phyloP scores from a whole-genome alignment of 1,140 invertebrate genomes.

The Zaprionus camerounensis region DNA sequence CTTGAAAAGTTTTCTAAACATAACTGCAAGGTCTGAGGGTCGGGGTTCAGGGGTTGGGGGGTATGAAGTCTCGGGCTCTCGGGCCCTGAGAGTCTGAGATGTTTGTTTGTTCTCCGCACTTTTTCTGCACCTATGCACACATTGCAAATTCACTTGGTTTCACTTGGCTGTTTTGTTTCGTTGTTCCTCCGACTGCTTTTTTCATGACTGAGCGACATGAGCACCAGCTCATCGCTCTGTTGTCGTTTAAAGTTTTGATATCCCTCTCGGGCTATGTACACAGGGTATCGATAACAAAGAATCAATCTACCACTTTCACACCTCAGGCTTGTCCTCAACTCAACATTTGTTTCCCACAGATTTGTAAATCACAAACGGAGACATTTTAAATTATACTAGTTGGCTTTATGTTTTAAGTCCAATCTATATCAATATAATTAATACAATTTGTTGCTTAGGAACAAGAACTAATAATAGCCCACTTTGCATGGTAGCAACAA shows the following conservation, averaged over 20 bases:
- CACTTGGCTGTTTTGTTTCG: conserved; percentile 19
- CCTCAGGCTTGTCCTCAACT: not conserved
- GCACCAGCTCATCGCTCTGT: conserved; percentile 36
- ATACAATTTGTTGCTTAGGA: not conserved
- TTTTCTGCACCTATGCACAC: conserved; percentile 51
- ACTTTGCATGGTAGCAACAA: conserved; percentile 28
- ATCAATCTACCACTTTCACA: not conserved
- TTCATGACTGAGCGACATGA: conserved; percentile 15
- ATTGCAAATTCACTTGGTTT: conserved; percentile 60
- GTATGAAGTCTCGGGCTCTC: not conserved
- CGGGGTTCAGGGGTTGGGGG: not conserved
- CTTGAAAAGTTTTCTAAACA: conserved; percentile 79
- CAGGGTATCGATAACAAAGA: not conserved
- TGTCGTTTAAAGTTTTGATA: conserved; percentile 30
- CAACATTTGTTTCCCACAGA: not conserved
- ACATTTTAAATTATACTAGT: not conserved
- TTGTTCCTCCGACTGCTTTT: conserved; percentile 34
- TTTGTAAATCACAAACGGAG: not conserved
- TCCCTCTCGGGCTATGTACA: conserved; percentile 5
- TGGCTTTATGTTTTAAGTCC: not conserved
- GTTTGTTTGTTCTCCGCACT: conserved; percentile 36
- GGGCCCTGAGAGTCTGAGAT: conserved; percentile 8
- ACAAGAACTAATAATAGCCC: not conserved
- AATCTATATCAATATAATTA: not conserved
- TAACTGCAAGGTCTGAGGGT: conserved; percentile 59